A percentile compares a stretch with the other conserved stretches of the same genome.
Conservation (phyloP, 2,888 invertebrate genomes). For the Heteromurus nitidus region DNA sequence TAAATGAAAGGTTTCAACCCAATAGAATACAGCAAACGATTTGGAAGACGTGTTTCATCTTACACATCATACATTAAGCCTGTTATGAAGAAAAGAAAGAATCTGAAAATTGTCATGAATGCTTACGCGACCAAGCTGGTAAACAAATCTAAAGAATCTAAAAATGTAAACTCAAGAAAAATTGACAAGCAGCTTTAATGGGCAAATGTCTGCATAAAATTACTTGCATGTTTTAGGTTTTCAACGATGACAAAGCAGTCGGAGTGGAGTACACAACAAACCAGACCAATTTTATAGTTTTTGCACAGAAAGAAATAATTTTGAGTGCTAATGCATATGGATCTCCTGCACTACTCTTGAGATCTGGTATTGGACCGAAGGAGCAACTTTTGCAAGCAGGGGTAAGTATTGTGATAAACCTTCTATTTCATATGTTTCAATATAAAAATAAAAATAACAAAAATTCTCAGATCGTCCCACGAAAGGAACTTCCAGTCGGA, state of each 20-base stretch:
- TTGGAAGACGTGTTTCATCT: slow-evolving; percentile 45
- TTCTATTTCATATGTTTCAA: neutral
- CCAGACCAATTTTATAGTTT: neutral
- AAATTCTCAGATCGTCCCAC: neutral
- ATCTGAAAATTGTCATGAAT: slow-evolving; percentile 1
- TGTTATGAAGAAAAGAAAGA: neutral
- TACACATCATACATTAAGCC: slow-evolving; percentile 39
- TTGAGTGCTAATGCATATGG: slow-evolving; percentile 18
- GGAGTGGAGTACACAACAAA: neutral
- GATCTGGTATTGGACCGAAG: slow-evolving; percentile 28
- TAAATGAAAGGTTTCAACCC: slow-evolving; percentile 49
- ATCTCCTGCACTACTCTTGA: slow-evolving; percentile 4
- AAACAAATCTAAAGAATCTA: too few relatives aligned
- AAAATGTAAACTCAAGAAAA: too few relatives aligned
- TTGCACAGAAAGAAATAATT: slow-evolving; percentile 20
- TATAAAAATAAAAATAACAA: neutral
- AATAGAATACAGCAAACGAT: slow-evolving; percentile 32
- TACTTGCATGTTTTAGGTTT: neutral
- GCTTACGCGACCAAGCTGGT: slow-evolving; percentile 3
- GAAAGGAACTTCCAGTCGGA: slow-evolving; percentile 28
- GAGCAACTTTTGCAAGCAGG: neutral
- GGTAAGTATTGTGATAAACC: neutral
- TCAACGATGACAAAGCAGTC: slow-evolving; percentile 1
- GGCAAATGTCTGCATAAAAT: neutral
- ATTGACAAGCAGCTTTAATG: neutral